Evolutionary conservation across 2,113 vertebrate genomes (phyloP), one percentile per base, ranked within the genome.

Genomic region (Phyllopteryx taeniolatus): DNA sequence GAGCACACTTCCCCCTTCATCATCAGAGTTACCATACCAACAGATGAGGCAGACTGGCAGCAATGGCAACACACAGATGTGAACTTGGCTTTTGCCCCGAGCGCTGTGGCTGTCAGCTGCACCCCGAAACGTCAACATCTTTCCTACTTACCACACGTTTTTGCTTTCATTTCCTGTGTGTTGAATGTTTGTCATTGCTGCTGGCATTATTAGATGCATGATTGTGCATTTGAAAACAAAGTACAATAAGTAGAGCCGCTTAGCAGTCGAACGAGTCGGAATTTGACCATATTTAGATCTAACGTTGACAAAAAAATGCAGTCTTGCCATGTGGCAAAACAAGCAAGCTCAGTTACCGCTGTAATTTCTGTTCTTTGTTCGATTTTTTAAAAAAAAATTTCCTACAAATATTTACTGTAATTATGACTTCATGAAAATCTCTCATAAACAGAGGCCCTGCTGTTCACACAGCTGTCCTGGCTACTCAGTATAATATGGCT

Each of bases 1-100:
- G 35, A 74, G 74, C 76, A 79, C 74, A 85, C 77, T 74, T 77
- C 74, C 60, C 81, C 80, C 11, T 77, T 81, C 72, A 79, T 79
- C 73, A 68, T 66, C 53, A 19, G 75, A 68, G 90, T 91, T 86
- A 78, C 90, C 89, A 90, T 90, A 87, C 89, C 90, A 90, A 91
- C 90, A 22, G 79, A 81, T 79, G 82, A 87, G 86, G 72, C 83
- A 65, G 54, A 86, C 85, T 83, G 76, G 81, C 67, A 76, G 73
- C 68, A 22, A 60, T 73, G 79, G 79, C 79, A 79, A 85, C 79
- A 6, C 65, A 22, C 81, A 84, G 83, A 88, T 71, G 75, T 88
- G 87, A 89, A 89, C 88, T 86, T 87, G 84, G 78, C 84, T 68
- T 83, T 70, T 68, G 85, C 84, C 87, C 83, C 60, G 61, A 86